These are phyloP conservation scores for Brachionus rubens DNA, from an alignment of 1,140 invertebrate genomes.

Conservation along the genomic window DNA sequence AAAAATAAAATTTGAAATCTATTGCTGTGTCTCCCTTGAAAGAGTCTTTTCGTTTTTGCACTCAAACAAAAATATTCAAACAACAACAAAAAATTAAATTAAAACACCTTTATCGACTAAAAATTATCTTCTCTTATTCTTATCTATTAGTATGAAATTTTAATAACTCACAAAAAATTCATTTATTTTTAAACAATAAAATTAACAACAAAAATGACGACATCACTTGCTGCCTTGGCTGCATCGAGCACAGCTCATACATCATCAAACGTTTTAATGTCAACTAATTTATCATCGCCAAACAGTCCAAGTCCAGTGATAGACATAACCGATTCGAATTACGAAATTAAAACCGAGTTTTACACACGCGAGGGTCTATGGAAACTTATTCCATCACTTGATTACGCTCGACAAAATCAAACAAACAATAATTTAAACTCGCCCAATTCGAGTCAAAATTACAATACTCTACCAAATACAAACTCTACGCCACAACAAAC, in stretches of 20 bases:
- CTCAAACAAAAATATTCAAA: too few relatives aligned
- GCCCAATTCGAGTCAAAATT: not conserved
- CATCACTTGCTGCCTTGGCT: not conserved
- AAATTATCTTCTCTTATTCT: too few relatives aligned
- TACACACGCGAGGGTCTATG: conserved; percentile 33
- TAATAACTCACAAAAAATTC: too few relatives aligned
- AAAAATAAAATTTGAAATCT: too few relatives aligned
- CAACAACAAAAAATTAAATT: too few relatives aligned
- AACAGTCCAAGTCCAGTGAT: not conserved
- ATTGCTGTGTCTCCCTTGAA: too few relatives aligned
- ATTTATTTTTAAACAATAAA: too few relatives aligned
- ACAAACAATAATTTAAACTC: not conserved
- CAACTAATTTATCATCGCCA: not conserved
- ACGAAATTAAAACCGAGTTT: conserved; percentile 36
- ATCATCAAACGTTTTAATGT: not conserved
- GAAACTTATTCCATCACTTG: not conserved
- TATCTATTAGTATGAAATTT: too few relatives aligned
- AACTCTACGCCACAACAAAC: not conserved
- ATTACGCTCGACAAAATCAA: not conserved
- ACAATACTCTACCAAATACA: not conserved
- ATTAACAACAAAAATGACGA: not conserved
- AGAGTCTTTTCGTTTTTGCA: too few relatives aligned
- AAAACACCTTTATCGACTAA: too few relatives aligned
- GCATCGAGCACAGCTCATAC: not conserved
- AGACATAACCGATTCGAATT: conserved; percentile 3